phyloP scores from a whole-genome alignment of 2,797 vertebrate species.

The Centroberyx gerrardi region DNA sequence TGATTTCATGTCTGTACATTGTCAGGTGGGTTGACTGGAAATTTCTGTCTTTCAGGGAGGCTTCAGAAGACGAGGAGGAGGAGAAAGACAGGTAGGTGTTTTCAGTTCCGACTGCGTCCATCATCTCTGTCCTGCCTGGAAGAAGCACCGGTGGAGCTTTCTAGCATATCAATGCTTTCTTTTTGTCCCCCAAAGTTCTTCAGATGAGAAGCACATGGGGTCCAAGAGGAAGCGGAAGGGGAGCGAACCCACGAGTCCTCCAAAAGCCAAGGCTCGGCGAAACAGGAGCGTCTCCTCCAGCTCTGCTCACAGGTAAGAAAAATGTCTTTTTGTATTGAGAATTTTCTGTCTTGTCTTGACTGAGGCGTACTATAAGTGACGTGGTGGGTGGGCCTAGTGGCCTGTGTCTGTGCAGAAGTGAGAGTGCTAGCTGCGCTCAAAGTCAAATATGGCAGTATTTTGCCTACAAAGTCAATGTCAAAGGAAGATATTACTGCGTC shows the following conservation, averaged over 20 bases:
- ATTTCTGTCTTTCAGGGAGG: conserved; percentile 75
- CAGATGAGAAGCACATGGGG: conserved; percentile 83
- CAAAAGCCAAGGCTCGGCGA: conserved; percentile 62
- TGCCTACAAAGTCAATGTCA: too few relatives aligned
- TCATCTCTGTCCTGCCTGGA: neutral
- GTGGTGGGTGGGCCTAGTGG: too few relatives aligned
- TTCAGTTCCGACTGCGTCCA: neutral
- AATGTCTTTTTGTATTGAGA: neutral
- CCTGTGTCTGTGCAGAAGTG: too few relatives aligned
- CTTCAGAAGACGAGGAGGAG: conserved; percentile 71
- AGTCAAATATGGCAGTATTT: too few relatives aligned
- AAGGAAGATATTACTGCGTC: too few relatives aligned
- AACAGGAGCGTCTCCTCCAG: conserved; percentile 75
- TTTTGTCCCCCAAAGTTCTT: conserved; percentile 79
- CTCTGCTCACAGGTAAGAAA: conserved; percentile 77
- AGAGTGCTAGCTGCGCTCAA: too few relatives aligned
- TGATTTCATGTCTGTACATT: neutral
- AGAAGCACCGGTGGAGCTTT: neutral
- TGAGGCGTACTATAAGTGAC: neutral
- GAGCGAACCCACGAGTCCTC: conserved; percentile 70
- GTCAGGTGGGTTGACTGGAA: neutral
- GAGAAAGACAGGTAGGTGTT: conserved; percentile 72
- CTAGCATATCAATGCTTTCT: too few relatives aligned
- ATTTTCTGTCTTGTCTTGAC: neutral
- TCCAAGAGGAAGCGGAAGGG: conserved; percentile 87